Percentiles rank a stretch among this genome's conserved stretches.
These are phyloP conservation scores for Autographa gamma DNA, from an alignment of 2,888 invertebrate genomes.

Conservation along the genomic window DNA sequence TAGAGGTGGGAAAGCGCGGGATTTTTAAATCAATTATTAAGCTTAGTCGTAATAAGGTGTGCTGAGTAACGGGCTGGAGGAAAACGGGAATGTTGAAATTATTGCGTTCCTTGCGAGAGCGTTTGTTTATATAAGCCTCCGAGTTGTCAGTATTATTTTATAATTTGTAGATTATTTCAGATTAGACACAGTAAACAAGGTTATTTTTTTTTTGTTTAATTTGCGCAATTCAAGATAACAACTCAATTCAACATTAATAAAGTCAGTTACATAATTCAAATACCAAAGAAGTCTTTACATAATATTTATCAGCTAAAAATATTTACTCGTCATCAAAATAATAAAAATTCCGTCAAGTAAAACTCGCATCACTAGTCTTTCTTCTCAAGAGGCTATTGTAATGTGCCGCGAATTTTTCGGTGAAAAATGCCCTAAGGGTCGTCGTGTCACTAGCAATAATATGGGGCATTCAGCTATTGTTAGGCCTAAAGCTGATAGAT, in stretches of 20 bases:
- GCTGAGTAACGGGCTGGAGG: neutral
- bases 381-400: conserved; percentile 55
- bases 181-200: too few relatives aligned
- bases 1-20: conserved; percentile 40
- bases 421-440: conserved; percentile 51
- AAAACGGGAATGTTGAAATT: conserved; percentile 1
- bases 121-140: neutral
- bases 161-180: too few relatives aligned
- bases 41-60: conserved; percentile 3
- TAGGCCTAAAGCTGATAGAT: conserved; percentile 37
- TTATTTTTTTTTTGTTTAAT: too few relatives aligned
- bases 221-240: too few relatives aligned
- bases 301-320: neutral
- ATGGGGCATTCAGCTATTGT: conserved; percentile 43
- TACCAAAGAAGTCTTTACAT: neutral
- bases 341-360: neutral
- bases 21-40: conserved; percentile 9
- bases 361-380: conserved; percentile 29
- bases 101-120: neutral
- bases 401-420: conserved; percentile 55
- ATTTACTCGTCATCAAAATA: neutral
- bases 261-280: too few relatives aligned
- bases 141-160: too few relatives aligned
- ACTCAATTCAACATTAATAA: too few relatives aligned
- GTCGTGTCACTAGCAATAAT: conserved; percentile 51